Percentiles rank a stretch among this genome's conserved stretches.
Evolutionary conservation across 2,797 vertebrate species (phyloP).

Genomic region (Psittacula derbiana): DNA sequence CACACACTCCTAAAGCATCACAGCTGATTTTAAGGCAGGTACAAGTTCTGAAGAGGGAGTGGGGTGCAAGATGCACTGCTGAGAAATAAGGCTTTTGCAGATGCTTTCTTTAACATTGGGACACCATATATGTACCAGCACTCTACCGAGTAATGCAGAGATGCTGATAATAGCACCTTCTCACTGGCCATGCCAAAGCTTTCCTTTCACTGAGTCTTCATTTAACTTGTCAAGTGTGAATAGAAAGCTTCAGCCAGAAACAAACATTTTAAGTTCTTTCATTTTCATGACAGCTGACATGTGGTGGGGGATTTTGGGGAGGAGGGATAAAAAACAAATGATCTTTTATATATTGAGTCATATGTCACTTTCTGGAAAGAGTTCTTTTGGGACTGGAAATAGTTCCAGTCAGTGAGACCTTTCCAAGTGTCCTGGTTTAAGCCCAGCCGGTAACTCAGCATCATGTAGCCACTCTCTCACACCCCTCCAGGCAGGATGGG

Average conservation of each 20-base stretch:
- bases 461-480: not conserved
- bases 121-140: not conserved
- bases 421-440: not conserved
- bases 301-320: rapidly evolving
- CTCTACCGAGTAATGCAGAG: rapidly evolving
- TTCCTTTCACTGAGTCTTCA: not conserved
- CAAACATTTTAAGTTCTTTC: not conserved
- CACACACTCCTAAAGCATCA: not conserved
- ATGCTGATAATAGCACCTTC: not conserved
- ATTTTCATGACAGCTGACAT: not conserved
- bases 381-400: not conserved
- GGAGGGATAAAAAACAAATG: not conserved
- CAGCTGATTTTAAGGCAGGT: not conserved
- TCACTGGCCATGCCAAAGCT: not conserved
- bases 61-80: not conserved
- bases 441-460: not conserved
- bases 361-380: not conserved
- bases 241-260: not conserved
- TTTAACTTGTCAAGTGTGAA: not conserved
- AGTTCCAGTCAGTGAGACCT: not conserved
- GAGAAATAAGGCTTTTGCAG: not conserved
- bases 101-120: not conserved
- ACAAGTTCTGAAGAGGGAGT: not conserved
- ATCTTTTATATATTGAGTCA: not conserved
- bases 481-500: not conserved